Percentiles rank a stretch among this genome's conserved stretches.
These are phyloP conservation scores for Drosophila pegasa DNA, from an alignment of 2,888 invertebrate genomes.

Conservation along the genomic window DNA sequence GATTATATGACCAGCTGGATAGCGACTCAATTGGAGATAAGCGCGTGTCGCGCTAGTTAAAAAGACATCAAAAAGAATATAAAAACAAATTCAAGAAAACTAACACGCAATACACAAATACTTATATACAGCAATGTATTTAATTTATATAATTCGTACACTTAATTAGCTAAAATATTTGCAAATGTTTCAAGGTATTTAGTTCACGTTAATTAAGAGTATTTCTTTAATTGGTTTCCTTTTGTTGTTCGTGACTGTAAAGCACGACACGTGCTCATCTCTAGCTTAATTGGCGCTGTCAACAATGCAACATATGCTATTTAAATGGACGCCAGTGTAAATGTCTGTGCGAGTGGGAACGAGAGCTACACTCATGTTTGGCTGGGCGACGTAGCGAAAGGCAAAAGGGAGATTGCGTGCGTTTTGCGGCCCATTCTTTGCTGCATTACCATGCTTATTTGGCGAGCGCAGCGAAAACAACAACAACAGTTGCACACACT, in stretches of 20 bases:
- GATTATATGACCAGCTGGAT: background rate
- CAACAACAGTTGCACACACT: background rate
- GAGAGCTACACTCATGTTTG: background rate
- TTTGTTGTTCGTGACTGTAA: background rate
- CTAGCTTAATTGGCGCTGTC: constrained; percentile 16
- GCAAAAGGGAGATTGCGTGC: constrained; percentile 27
- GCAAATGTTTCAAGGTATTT: no score
- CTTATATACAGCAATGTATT: no score
- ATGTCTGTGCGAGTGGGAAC: background rate
- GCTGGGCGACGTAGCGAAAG: background rate
- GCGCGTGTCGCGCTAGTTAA: background rate
- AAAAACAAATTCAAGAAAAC: background rate
- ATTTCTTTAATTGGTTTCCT: background rate
- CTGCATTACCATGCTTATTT: constrained; percentile 45
- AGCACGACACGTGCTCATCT: background rate
- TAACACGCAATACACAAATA: no score
- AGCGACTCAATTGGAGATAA: background rate
- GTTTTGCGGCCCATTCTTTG: constrained; percentile 36
- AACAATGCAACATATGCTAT: constrained; percentile 29
- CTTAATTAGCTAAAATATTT: background rate
- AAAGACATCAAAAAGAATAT: background rate
- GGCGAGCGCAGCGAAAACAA: constrained; percentile 29
- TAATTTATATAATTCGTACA: no score
- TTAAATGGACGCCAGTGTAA: constrained; percentile 49
- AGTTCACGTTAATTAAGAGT: no score